phyloP scores from a whole-genome alignment of 1,140 invertebrate species.

The Temnothorax longispinosus region DNA sequence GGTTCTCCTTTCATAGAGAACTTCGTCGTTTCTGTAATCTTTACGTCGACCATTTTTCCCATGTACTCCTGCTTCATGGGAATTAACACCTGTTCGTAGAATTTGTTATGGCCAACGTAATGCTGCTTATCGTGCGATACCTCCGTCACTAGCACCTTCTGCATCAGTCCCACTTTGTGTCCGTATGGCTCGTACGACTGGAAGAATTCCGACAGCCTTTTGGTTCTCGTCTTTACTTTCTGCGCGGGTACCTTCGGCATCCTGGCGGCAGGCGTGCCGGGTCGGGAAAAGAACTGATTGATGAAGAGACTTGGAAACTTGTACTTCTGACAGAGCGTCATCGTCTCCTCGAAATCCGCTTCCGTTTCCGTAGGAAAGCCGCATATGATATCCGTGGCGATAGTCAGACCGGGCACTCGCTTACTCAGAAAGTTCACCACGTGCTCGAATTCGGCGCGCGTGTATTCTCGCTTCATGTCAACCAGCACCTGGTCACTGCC shows the following conservation, averaged over 20 bases:
- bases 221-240: conserved; percentile 96
- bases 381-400: conserved; percentile 99
- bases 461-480: conserved; percentile 99
- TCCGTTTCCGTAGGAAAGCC: conserved; percentile 99
- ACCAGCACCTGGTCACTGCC: conserved; percentile 96
- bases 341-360: conserved; percentile 95
- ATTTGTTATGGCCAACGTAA: conserved; percentile 98
- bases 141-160: conserved; percentile 96
- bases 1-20: conserved; percentile 94
- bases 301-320: conserved; percentile 98
- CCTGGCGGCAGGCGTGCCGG: conserved; percentile 97
- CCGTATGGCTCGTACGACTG: conserved; percentile 95
- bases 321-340: conserved; percentile 94
- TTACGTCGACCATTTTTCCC: conserved; percentile 94
- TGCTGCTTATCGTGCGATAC: conserved; percentile 95
- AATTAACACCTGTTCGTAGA: conserved; percentile 97
- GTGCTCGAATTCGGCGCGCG: conserved; percentile 93
- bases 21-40: conserved; percentile 92
- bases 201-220: conserved; percentile 95
- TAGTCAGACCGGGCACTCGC: conserved; percentile 94
- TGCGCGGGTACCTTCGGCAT: conserved; percentile 93
- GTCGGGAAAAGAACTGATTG: conserved; percentile 98
- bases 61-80: conserved; percentile 92
- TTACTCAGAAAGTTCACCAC: conserved; percentile 95
- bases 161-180: conserved; percentile 90